These are phyloP conservation scores for Drosophila koepferae DNA, from an alignment of 2,888 invertebrate species.

Conservation along the genomic window DNA sequence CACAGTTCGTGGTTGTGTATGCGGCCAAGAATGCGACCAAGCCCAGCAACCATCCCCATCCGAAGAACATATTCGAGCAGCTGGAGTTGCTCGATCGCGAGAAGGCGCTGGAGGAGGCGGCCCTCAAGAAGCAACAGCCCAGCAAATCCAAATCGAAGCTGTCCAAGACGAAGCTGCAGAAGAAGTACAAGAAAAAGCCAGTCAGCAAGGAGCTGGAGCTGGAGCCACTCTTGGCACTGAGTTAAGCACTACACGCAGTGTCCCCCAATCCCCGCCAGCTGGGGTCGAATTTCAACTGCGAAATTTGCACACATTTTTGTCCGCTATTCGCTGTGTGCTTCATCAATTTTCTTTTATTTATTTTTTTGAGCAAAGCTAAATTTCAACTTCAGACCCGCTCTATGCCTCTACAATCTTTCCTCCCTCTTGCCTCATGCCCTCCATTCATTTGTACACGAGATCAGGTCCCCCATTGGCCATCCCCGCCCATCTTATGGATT, in stretches of 20 bases:
- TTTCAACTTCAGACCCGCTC: constrained; percentile 6
- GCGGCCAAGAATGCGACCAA: constrained; percentile 91
- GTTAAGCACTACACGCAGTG: constrained; percentile 70
- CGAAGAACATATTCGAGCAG: constrained; percentile 94
- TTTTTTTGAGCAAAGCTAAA: constrained; percentile 37
- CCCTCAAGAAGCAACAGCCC: constrained; percentile 82
- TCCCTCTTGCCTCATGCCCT: neutral
- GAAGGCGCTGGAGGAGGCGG: constrained; percentile 81
- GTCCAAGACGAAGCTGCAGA: constrained; percentile 86
- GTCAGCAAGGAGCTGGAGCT: constrained; percentile 82
- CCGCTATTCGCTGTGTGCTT: constrained; percentile 17
- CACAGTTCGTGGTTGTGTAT: constrained; percentile 93
- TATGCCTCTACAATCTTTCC: no score
- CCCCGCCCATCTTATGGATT: constrained; percentile 15
- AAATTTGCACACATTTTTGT: constrained; percentile 23
- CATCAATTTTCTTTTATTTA: constrained; percentile 34
- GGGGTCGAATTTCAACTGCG: constrained; percentile 3
- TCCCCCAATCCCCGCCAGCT: neutral
- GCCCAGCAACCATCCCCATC: constrained; percentile 84
- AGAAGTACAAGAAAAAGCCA: constrained; percentile 86
- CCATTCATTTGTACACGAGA: constrained; percentile 28
- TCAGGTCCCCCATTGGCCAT: neutral
- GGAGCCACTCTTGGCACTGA: constrained; percentile 84
- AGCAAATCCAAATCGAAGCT: constrained; percentile 89
- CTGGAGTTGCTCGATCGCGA: constrained; percentile 90